Conservation (phyloP, 2,888 invertebrate genomes). For the Drosophila hawaiiensis region DNA sequence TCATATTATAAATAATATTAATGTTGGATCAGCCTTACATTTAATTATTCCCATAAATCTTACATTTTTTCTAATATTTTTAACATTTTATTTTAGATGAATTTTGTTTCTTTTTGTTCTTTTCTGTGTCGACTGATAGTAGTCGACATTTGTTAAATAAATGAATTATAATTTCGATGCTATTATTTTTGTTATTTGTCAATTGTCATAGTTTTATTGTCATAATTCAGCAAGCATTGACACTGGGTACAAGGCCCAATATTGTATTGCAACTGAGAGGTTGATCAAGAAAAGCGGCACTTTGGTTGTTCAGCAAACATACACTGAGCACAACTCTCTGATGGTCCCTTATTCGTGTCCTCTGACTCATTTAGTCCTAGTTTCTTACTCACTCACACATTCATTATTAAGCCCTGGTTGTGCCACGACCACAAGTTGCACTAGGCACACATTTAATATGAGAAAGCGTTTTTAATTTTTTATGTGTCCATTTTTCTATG, state of each 20-base stretch:
- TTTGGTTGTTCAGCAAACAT: not conserved
- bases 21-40: not conserved
- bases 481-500: slow-evolving; percentile 67
- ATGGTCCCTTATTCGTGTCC: too few relatives aligned
- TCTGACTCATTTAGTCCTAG: slow-evolving; percentile 8
- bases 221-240: not conserved
- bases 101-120: too few relatives aligned
- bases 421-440: slow-evolving; percentile 46
- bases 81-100: not conserved
- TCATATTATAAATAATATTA: not conserved
- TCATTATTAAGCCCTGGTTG: slow-evolving; percentile 60
- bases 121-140: too few relatives aligned
- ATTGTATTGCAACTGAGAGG: not conserved
- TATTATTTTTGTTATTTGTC: not conserved
- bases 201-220: not conserved
- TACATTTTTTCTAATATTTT: rapidly evolving
- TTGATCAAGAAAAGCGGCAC: not conserved
- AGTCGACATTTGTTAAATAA: not conserved
- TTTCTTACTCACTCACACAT: slow-evolving; percentile 36
- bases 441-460: slow-evolving; percentile 77
- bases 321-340: not conserved
- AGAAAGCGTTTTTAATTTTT: slow-evolving; percentile 79
- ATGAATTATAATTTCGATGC: not conserved
- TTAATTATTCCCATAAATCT: not conserved
- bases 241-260: not conserved